Evolutionary conservation across 2,888 invertebrate species (phyloP).

Genomic region (Ypsolopha scabrella): DNA sequence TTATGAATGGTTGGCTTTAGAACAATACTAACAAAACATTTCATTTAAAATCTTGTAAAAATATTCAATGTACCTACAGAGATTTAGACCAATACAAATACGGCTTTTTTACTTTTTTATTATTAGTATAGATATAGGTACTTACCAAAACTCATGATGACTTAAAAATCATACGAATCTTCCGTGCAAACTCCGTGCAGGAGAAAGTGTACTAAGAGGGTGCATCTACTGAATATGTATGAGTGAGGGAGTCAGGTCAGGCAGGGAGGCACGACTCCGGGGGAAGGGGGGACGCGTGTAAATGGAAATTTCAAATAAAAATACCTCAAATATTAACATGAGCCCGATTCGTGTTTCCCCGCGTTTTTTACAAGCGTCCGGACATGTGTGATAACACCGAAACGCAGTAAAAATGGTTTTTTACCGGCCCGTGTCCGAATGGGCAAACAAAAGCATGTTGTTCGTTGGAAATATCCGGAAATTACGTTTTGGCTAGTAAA

Average conservation of each 20-base stretch:
- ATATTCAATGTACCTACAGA: too few relatives aligned
- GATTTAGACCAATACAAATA: too few relatives aligned
- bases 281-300: slow-evolving; percentile 40
- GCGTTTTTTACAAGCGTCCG: slow-evolving; percentile 33
- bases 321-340: slow-evolving; percentile 70
- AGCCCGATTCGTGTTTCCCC: slow-evolving; percentile 62
- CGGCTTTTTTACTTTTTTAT: too few relatives aligned
- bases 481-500: too few relatives aligned
- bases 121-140: too few relatives aligned
- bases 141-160: neutral
- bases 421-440: neutral
- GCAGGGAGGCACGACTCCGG: slow-evolving; percentile 15
- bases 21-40: too few relatives aligned
- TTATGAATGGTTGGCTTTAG: too few relatives aligned
- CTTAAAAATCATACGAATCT: slow-evolving; percentile 4
- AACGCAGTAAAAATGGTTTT: slow-evolving; percentile 23
- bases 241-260: slow-evolving; percentile 42
- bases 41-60: too few relatives aligned
- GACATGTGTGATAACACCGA: slow-evolving; percentile 50
- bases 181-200: slow-evolving; percentile 20
- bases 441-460: neutral
- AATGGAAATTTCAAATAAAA: slow-evolving; percentile 72
- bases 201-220: slow-evolving; percentile 63
- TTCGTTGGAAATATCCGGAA: too few relatives aligned
- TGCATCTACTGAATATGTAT: slow-evolving; percentile 77